Conservation (phyloP, 1,140 invertebrate genomes). For the Chironomus striatipennis region DNA sequence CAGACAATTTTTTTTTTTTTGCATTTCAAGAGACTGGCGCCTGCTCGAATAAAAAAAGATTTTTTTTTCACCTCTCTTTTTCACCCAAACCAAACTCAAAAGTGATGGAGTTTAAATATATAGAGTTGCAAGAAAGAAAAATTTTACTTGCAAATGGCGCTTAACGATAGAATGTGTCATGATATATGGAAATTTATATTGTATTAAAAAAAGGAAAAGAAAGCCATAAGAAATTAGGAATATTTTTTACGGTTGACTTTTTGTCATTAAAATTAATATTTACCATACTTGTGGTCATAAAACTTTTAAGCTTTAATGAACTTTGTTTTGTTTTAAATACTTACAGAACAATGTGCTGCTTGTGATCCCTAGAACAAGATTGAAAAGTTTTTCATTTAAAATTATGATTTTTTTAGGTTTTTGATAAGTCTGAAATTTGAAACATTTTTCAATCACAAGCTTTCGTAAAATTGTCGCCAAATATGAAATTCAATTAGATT, state of each 20-base stretch:
- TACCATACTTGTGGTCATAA: not conserved
- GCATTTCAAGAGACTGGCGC: conserved; percentile 9
- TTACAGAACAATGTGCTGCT: conserved; percentile 10
- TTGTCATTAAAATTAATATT: not conserved
- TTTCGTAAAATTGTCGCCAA: conserved; percentile 12
- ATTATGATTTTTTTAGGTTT: not conserved
- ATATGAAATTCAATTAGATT: conserved; percentile 10
- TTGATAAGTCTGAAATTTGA: not conserved
- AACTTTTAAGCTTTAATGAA: not conserved
- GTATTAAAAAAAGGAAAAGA: not conserved
- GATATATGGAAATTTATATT: not conserved
- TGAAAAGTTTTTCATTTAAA: not conserved
- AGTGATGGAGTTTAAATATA: not conserved
- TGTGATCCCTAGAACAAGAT: conserved; percentile 19
- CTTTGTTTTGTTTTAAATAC: not conserved
- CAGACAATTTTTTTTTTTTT: conserved; percentile 21
- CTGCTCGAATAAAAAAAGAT: not conserved
- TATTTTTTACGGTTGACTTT: not conserved
- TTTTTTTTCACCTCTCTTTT: conserved; percentile 2
- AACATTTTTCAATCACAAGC: not conserved
- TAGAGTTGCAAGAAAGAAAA: not conserved
- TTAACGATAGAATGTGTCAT: conserved; percentile 7
- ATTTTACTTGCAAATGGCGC: conserved; percentile 7
- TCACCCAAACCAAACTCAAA: not conserved
- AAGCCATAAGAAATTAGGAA: conserved; percentile 1